Conservation (phyloP, 2,113 vertebrate genomes). For the Garra rufa region DNA sequence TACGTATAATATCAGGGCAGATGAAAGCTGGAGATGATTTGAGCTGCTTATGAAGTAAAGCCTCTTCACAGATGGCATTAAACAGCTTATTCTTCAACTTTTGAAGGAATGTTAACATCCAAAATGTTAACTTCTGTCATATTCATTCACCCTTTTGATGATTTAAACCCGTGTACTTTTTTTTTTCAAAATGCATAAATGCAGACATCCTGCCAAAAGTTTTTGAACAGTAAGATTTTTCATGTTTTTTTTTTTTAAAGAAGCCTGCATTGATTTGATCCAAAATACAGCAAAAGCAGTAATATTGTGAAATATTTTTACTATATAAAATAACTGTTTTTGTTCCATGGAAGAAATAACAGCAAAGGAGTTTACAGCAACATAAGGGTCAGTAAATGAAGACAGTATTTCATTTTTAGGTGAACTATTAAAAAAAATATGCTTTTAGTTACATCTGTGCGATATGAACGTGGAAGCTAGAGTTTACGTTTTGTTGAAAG, state of each 20-base stretch:
- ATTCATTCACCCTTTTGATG: not conserved
- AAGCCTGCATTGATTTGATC: no score
- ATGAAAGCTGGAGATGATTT: not conserved
- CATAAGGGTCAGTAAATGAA: not conserved
- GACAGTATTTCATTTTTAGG: not conserved
- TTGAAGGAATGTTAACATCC: no score
- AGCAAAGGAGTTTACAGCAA: not conserved
- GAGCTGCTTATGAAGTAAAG: not conserved
- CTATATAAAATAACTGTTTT: no score
- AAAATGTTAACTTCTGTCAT: not conserved
- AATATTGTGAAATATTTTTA: no score
- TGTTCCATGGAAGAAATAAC: not conserved
- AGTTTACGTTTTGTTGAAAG: not conserved
- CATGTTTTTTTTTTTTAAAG: no score
- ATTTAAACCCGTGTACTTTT: not conserved
- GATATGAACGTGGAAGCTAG: not conserved
- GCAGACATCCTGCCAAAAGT: not conserved
- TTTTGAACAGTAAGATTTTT: no score
- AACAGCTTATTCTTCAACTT: not conserved
- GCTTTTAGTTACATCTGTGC: slow-evolving; percentile 52
- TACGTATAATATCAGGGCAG: not conserved
- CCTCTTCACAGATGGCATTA: not conserved
- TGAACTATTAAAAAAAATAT: not conserved
- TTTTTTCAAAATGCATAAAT: not conserved
- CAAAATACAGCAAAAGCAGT: no score